Percentiles rank a stretch among this genome's conserved stretches.
Evolutionary conservation across 2,797 vertebrate genomes (phyloP).

Genomic region (Dendrocincla tyrannina): DNA sequence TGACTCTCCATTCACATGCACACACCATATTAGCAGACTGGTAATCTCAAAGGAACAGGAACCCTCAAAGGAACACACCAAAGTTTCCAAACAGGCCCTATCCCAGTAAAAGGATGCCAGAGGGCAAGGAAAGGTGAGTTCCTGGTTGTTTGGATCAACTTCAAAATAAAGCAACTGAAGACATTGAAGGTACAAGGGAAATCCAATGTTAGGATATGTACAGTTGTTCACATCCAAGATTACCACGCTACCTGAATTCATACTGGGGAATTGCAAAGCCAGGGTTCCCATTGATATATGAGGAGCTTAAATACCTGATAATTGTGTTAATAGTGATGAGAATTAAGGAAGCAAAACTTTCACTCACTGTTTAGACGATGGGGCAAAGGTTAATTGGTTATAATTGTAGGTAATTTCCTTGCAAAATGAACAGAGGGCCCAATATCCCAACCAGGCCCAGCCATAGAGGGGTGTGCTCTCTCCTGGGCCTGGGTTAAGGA

Average conservation of each 20-base stretch:
- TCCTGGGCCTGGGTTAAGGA: fast-evolving
- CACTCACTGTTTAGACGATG: background rate
- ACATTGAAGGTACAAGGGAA: background rate
- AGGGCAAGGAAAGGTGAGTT: background rate
- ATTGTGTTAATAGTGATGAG: background rate
- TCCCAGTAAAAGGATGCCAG: background rate
- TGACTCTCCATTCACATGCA: background rate
- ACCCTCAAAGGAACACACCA: background rate
- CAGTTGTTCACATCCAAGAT: background rate
- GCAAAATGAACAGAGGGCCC: background rate
- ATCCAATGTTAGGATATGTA: background rate
- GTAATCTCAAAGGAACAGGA: background rate
- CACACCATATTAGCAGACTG: background rate
- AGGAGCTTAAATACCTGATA: background rate
- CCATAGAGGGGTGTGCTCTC: fast-evolving
- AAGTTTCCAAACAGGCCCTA: background rate
- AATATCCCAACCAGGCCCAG: background rate
- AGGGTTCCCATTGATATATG: background rate
- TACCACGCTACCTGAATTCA: fast-evolving
- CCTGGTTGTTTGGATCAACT: background rate
- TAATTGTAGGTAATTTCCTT: background rate
- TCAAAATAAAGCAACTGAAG: background rate
- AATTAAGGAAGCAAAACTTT: background rate
- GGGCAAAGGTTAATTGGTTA: background rate
- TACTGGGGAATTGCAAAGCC: fast-evolving